Conservation (phyloP, 2,888 invertebrate species). For the Ophion ellenae region DNA sequence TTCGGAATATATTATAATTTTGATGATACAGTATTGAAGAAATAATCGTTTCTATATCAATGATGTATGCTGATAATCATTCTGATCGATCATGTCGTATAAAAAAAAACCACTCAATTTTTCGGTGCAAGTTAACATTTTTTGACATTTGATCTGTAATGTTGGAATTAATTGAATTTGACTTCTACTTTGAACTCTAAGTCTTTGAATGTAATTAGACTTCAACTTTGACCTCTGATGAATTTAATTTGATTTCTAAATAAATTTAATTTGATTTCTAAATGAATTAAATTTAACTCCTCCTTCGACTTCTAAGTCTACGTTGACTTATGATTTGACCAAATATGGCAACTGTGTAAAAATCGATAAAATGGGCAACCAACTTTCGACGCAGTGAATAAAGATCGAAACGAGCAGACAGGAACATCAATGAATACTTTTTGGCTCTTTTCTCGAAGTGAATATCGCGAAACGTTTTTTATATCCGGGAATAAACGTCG, state of each 20-base stretch:
- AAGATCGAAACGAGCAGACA: background rate
- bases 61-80: background rate
- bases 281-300: no score
- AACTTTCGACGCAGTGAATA: background rate
- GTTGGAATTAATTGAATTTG: background rate
- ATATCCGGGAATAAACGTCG: constrained; percentile 23
- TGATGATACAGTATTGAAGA: background rate
- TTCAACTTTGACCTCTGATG: no score
- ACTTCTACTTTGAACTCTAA: no score
- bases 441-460: constrained; percentile 7
- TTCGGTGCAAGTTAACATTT: background rate
- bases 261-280: no score
- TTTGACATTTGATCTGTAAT: background rate
- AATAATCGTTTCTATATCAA: background rate
- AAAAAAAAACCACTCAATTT: background rate
- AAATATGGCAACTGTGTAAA: background rate
- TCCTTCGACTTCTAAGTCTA: no score
- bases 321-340: no score
- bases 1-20: background rate
- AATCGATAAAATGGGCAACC: background rate
- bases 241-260: no score
- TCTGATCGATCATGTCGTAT: background rate
- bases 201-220: no score
- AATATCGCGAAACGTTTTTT: constrained; percentile 31
- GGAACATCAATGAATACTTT: constrained; percentile 24